These are phyloP conservation scores for Cephus rjabovi DNA, from an alignment of 2,888 invertebrate species.

Conservation along the genomic window DNA sequence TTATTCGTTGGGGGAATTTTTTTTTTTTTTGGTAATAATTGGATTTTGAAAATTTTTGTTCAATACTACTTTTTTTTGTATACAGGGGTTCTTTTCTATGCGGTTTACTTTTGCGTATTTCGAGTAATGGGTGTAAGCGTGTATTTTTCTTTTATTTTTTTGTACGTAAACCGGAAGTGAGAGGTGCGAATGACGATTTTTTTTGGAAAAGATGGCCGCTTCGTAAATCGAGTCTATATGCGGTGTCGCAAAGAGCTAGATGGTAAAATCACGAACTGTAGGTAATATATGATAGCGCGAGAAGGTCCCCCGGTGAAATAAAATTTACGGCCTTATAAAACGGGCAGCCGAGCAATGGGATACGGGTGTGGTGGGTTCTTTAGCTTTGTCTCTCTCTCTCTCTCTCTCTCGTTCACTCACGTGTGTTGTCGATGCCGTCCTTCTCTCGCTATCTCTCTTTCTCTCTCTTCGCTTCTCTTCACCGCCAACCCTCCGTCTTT, in stretches of 20 bases:
- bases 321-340: slow-evolving; percentile 8
- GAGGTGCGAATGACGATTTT: neutral
- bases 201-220: neutral
- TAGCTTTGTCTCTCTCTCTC: slow-evolving; percentile 10
- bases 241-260: neutral
- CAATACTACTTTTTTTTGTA: neutral
- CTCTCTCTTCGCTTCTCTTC: neutral
- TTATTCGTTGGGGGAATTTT: neutral
- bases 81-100: neutral
- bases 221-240: slow-evolving; percentile 16
- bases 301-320: neutral
- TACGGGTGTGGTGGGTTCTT: neutral
- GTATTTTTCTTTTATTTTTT: neutral
- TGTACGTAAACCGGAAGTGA: neutral
- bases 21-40: neutral
- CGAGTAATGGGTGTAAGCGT: neutral
- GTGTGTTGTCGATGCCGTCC: neutral
- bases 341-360: neutral
- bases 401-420: too few relatives aligned
- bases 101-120: neutral
- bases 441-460: neutral
- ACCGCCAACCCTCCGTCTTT: neutral
- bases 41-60: neutral
- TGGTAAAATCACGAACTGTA: neutral
- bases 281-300: neutral